Conservation (phyloP, 2,113 vertebrate genomes). For the Otolemur garnettii region DNA sequence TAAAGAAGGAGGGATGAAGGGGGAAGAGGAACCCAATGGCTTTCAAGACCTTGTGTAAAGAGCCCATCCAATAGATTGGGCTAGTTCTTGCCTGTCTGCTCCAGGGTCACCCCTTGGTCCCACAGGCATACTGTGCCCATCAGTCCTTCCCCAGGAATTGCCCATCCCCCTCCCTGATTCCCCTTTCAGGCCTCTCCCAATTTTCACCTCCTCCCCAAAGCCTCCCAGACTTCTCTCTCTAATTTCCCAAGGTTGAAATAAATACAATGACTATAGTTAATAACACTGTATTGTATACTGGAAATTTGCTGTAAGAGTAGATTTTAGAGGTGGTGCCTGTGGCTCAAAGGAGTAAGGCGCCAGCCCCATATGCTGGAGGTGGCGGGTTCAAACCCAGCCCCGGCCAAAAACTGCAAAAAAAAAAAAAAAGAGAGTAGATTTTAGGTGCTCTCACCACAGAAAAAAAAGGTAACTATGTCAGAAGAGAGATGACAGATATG, state of each 20-base stretch:
- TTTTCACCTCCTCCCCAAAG: background rate
- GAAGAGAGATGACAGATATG: background rate
- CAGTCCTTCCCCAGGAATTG: background rate
- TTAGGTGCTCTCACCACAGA: background rate
- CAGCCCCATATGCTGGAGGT: too few species aligned
- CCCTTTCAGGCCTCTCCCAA: background rate
- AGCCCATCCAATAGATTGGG: background rate
- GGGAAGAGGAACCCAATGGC: background rate
- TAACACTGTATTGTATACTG: background rate
- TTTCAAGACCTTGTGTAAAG: background rate
- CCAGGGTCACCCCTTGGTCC: background rate
- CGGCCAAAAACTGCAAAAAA: too few species aligned
- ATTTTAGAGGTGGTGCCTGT: background rate
- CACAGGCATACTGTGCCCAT: rapidly evolving
- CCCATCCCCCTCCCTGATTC: background rate
- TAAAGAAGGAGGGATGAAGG: too few species aligned
- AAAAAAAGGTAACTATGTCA: background rate
- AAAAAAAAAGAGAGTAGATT: too few species aligned
- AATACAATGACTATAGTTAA: too few species aligned
- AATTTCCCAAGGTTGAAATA: background rate
- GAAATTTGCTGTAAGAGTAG: background rate
- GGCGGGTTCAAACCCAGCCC: too few species aligned
- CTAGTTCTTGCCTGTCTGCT: background rate
- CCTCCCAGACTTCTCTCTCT: background rate
- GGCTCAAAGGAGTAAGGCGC: too few species aligned